Evolutionary conservation across 2,113 vertebrate species (phyloP).

Genomic region (Osmerus eperlanus): DNA sequence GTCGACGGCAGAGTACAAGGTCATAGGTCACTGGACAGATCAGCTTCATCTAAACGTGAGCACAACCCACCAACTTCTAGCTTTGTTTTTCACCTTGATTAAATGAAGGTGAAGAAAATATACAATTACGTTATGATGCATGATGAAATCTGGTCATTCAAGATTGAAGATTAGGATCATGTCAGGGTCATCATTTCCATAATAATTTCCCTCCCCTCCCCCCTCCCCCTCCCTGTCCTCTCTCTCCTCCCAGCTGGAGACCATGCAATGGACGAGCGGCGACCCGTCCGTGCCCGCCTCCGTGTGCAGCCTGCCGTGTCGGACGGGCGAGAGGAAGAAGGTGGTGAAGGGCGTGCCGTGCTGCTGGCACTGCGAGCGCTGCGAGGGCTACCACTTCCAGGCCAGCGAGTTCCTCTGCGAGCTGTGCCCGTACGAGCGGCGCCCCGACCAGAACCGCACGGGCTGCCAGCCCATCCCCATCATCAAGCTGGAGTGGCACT

Average conservation of each 20-base stretch:
- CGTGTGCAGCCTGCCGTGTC: slow-evolving; percentile 91
- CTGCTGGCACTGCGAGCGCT: slow-evolving; percentile 97
- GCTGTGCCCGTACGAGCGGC: slow-evolving; percentile 87
- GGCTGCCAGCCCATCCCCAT: slow-evolving; percentile 91
- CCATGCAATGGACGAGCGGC: slow-evolving; percentile 82
- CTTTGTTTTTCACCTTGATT: no score
- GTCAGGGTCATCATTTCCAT: neutral
- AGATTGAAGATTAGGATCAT: neutral
- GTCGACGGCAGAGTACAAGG: slow-evolving; percentile 85
- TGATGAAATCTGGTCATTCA: neutral
- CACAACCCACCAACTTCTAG: neutral
- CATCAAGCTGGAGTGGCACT: slow-evolving; percentile 93
- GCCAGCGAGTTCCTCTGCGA: slow-evolving; percentile 87
- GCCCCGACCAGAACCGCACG: slow-evolving; percentile 85
- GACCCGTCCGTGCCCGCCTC: slow-evolving; percentile 78
- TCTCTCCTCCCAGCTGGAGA: slow-evolving; percentile 76
- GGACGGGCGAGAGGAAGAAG: slow-evolving; percentile 91
- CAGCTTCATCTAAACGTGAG: slow-evolving; percentile 90
- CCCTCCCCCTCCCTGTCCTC: slow-evolving; percentile 14
- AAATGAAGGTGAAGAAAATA: no score
- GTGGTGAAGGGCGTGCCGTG: slow-evolving; percentile 92
- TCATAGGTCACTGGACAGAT: slow-evolving; percentile 95
- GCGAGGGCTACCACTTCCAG: slow-evolving; percentile 94
- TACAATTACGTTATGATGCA: neutral
- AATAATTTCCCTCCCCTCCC: neutral